A percentile compares a stretch with the other conserved stretches of the same genome.
Evolutionary conservation across 2,113 vertebrate genomes (phyloP).

Genomic region (Corvus hawaiiensis): DNA sequence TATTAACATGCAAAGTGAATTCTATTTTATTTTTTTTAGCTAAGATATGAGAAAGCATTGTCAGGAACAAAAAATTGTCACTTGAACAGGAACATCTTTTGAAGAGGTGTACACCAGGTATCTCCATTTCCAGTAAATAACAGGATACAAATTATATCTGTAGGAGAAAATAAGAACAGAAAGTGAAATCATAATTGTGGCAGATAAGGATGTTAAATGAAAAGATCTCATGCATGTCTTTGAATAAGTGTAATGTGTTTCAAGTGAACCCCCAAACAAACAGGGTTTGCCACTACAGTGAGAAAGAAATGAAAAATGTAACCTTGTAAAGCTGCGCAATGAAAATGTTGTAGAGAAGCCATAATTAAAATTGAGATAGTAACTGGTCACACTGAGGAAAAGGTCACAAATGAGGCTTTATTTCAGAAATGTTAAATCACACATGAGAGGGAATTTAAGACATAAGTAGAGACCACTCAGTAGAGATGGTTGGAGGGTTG

Average conservation of each 20-base stretch:
- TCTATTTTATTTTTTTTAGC: not conserved
- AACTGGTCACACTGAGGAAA: not conserved
- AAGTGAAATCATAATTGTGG: not conserved
- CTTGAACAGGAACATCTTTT: not conserved
- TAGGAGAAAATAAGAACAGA: not conserved
- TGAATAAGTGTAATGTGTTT: not conserved
- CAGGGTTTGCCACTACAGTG: not conserved
- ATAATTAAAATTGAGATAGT: not conserved
- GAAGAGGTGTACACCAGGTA: not conserved
- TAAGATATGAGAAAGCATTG: not conserved
- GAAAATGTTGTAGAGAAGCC: not conserved
- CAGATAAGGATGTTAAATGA: not conserved
- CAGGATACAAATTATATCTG: not conserved
- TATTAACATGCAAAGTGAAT: not conserved
- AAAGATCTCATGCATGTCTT: not conserved
- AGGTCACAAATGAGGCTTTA: not conserved
- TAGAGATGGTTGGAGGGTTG: too few relatives aligned
- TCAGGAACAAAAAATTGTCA: not conserved
- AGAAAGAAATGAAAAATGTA: not conserved
- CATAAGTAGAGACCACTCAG: accelerated
- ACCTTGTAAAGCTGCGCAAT: not conserved
- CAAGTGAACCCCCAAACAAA: not conserved
- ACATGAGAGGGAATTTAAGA: accelerated
- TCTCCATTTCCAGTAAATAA: not conserved
- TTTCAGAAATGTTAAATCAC: not conserved